Percentiles rank a stretch among this genome's conserved stretches.
Conservation (phyloP, 1,140 invertebrate species). For the Meteorus sp. region DNA sequence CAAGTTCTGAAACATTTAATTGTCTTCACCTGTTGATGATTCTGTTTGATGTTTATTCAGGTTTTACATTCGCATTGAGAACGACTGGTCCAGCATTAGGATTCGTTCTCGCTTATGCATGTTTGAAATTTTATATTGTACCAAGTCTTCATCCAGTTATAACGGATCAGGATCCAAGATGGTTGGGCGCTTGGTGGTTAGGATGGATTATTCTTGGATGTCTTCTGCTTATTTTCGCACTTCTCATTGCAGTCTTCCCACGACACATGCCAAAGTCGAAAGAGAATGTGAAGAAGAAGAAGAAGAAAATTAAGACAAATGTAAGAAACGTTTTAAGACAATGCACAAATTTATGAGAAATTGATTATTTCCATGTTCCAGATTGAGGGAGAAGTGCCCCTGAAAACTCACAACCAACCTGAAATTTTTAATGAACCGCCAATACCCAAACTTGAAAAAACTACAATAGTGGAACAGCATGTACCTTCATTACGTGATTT, state of each 20-base stretch:
- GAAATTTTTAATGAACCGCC: slow-evolving; percentile 6
- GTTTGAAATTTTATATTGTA: slow-evolving; percentile 67
- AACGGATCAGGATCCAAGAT: slow-evolving; percentile 65
- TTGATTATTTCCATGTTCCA: slow-evolving; percentile 2
- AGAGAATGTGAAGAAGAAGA: slow-evolving; percentile 13
- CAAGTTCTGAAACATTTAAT: background rate
- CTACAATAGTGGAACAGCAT: slow-evolving; percentile 26
- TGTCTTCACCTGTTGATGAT: background rate
- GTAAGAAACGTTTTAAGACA: slow-evolving; percentile 9
- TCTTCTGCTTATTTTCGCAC: slow-evolving; percentile 62
- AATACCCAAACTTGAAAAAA: slow-evolving; percentile 28
- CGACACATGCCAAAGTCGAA: slow-evolving; percentile 54
- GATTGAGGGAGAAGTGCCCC: slow-evolving; percentile 37
- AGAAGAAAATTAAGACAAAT: slow-evolving; percentile 33
- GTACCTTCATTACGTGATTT: slow-evolving; percentile 59
- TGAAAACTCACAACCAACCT: slow-evolving; percentile 32
- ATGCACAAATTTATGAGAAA: slow-evolving; percentile 14
- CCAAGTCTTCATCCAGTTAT: slow-evolving; percentile 67
- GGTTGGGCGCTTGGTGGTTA: slow-evolving; percentile 75
- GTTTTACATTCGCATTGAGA: slow-evolving; percentile 65
- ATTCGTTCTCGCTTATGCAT: slow-evolving; percentile 61
- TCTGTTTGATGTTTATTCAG: slow-evolving; percentile 45
- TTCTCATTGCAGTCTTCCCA: slow-evolving; percentile 66
- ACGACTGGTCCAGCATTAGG: slow-evolving; percentile 64
- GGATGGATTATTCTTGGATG: slow-evolving; percentile 66